Base-by-base conservation (phyloP, 2,797 vertebrate species). In the Sebastes alutus region DNA sequence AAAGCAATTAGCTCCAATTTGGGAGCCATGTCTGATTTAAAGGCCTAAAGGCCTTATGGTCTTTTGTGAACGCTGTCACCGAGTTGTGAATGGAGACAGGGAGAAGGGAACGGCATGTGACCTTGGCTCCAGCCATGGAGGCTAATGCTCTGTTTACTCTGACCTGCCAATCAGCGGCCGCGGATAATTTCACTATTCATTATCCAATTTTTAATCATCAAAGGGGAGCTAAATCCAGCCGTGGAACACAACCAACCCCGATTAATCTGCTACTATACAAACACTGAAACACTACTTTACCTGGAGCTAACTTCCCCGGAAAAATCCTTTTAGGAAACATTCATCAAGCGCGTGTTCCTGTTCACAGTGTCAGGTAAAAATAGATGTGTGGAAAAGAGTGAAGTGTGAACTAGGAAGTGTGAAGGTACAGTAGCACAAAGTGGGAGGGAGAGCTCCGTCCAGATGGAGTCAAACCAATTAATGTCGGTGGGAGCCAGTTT, bases 1-100 rank as follows among this genome's bases (percentile, higher is more conserved):
- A 88, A 84, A 77, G 85, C 87, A 92, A 92, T 92, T 89, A 87
- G 78, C 86, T 91, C 56, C 65, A 93, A 90, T 92, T 92, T 83
- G 73, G 67, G 80, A 82, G 86, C 73, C 30, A 29, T 83, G 87
- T 89, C 71, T 87, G 81, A 89, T 75, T 71, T 29, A 29, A 29
- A 29, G 29, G 78, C 78, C 78, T 81, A 55, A 72, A 83, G 87
- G 79, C 76, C 81, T 86, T 82, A 75, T 38, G 78, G 80, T 68
- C 80, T 68, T 93, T 92, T 92, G 88, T 91, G 61, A 67, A 14
- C 7, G 23, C 77, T 73, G 86, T 81, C 88, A 83, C 75, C 14
- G 78, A 82, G 82, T 88, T 90, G 86, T 88, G 82, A 93, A 90
- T 84, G 78, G 79, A 90, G 83, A 88, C 81, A 86, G 70, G 70